These are phyloP conservation scores for Pachypanchax playfairii DNA, from an alignment of 2,113 vertebrate species.

Conservation along the genomic window DNA sequence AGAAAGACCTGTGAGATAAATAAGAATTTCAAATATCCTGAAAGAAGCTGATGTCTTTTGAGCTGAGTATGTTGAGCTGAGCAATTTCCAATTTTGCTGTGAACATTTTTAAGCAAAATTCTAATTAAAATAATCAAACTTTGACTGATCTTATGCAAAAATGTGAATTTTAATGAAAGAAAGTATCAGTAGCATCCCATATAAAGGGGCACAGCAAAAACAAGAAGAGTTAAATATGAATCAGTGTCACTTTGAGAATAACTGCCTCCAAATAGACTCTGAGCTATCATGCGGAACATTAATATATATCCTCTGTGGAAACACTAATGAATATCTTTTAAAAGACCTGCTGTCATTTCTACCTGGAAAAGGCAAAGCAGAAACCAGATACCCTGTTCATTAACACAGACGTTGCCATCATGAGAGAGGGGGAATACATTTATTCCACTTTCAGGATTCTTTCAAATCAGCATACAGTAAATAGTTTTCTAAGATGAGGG, in stretches of 20 bases:
- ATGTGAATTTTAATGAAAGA: background rate
- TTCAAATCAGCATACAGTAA: constrained; percentile 63
- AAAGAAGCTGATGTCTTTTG: too few relatives aligned
- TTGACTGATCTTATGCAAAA: too few relatives aligned
- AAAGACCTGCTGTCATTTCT: constrained; percentile 12
- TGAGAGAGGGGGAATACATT: constrained; percentile 51
- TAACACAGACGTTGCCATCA: constrained; percentile 51
- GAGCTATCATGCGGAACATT: background rate
- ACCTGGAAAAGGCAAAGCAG: constrained; percentile 6
- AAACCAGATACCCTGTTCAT: constrained; percentile 39
- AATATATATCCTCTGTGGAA: background rate
- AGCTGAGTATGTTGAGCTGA: too few relatives aligned
- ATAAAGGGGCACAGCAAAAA: background rate
- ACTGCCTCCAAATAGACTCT: too few relatives aligned
- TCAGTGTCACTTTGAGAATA: background rate
- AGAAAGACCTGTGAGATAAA: too few relatives aligned
- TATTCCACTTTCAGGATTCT: constrained; percentile 64
- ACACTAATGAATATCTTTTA: constrained; percentile 3
- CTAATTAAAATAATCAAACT: too few relatives aligned
- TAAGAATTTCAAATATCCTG: too few relatives aligned
- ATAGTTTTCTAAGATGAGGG: constrained; percentile 60
- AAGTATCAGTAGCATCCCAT: background rate
- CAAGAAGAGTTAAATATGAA: background rate
- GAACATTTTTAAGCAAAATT: too few relatives aligned
- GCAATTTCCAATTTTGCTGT: too few relatives aligned